Base-by-base conservation (phyloP, 2,888 invertebrate species). In the Orthosia cruda region DNA sequence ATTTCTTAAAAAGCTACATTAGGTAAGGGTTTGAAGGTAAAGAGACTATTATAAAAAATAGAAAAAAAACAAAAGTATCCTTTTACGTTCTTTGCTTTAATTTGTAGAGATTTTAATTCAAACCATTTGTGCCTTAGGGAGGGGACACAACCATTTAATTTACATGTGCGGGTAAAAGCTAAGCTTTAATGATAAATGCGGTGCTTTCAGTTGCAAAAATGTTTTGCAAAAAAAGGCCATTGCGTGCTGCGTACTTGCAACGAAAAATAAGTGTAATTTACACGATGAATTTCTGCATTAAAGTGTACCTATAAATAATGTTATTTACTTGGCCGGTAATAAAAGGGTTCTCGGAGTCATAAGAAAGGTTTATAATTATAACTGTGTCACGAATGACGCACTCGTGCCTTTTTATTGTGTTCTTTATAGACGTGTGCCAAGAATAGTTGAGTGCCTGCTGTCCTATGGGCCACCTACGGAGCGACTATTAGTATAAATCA, bases 91-190 rank as follows among this genome's bases (percentile, higher is more conserved):
- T 69, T 81, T 74, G 67, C 69, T 77, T 81, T 73, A 80, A 86
- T 85, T 85, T 79, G 75, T 80, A 73, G 81, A 73, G 69, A 79
- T 87, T 84, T 87, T 87, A 81, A 87, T 87, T 77, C 66, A 73
- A 78, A 73, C 80, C 83, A 80, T 85, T 87, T 87, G 83, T 77
- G 77, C 68, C 71, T 84, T 74, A 76, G 68, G 77, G 75, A 77
- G 76, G 83, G 84, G 87, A 74, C 83, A 58, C 65, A 65, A 62
- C 85, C 85, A 78, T 90, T 88, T 88, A 84, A 90, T 90, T 90
- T 90, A 88, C 89, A 89, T 89, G 89, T 85, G 86, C 76, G 84
- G 84, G 85, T 73, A 74, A 85, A 83, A 83, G 80, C 82, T 77
- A 78, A 83, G 83, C 80, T 88, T 72, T 65, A 85, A 83, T 86